These are phyloP conservation scores for Tiliqua scincoides DNA, from an alignment of 2,113 vertebrate genomes.

Conservation along the genomic window DNA sequence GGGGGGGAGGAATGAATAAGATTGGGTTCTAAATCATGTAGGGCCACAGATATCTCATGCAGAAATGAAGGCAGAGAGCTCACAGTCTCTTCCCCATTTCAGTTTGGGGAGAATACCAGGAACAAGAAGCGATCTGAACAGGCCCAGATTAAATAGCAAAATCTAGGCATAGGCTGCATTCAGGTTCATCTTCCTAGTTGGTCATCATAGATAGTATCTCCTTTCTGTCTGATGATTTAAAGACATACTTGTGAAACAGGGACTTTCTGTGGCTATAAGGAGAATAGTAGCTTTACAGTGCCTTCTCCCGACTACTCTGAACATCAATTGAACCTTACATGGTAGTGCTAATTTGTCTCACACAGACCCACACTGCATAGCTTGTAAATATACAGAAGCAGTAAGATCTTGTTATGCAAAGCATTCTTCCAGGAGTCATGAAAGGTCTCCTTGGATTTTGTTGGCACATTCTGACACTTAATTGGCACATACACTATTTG, in stretches of 20 bases:
- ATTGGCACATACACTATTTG: constrained; percentile 43
- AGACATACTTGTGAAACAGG: constrained; percentile 46
- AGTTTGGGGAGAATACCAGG: background rate
- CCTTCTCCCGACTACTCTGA: constrained; percentile 50
- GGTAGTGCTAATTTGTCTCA: constrained; percentile 52
- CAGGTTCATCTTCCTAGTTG: background rate
- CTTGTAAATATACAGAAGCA: constrained; percentile 1
- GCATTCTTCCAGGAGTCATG: constrained; percentile 28
- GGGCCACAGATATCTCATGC: too few relatives aligned
- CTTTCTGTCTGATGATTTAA: constrained; percentile 36
- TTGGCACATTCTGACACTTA: constrained; percentile 55
- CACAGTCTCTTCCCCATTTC: background rate
- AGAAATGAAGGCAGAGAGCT: background rate
- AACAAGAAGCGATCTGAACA: background rate
- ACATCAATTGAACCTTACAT: constrained; percentile 52
- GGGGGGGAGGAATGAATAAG: too few relatives aligned
- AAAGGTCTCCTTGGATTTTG: constrained; percentile 37
- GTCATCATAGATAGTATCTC: constrained; percentile 25
- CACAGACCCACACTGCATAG: constrained; percentile 25
- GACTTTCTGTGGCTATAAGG: constrained; percentile 35
- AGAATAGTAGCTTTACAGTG: constrained; percentile 48
- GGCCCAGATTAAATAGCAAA: background rate
- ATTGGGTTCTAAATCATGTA: too few relatives aligned
- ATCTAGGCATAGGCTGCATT: background rate
- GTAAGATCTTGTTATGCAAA: constrained; percentile 38